These are phyloP conservation scores for Micronycteris hirsuta DNA, from an alignment of 2,113 vertebrate species.

Conservation along the genomic window DNA sequence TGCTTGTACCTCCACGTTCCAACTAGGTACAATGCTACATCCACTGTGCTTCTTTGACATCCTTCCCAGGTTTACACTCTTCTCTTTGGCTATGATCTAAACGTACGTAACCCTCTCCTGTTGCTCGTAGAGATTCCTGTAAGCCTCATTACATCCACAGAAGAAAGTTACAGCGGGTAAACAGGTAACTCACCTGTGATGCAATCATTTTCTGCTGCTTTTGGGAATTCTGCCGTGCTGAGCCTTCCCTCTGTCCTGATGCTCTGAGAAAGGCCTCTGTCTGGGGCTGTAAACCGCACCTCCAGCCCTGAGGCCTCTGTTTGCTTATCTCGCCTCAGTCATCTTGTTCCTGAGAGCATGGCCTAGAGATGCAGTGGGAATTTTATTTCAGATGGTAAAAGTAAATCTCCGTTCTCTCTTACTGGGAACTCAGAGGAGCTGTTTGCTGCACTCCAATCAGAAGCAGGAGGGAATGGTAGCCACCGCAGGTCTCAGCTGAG, in stretches of 20 bases:
- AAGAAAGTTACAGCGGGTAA: neutral
- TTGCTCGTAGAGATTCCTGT: neutral
- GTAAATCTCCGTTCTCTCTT: neutral
- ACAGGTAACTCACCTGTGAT: conserved; percentile 30
- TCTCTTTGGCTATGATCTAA: neutral
- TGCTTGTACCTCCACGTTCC: neutral
- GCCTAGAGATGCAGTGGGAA: conserved; percentile 2
- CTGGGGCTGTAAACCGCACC: neutral
- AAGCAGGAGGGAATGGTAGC: neutral
- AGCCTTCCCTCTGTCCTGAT: neutral
- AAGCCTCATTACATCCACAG: neutral
- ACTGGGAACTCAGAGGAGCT: neutral
- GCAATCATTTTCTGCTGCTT: conserved; percentile 24
- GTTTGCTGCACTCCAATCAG: neutral
- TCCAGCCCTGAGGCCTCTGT: neutral
- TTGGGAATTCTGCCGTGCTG: neutral
- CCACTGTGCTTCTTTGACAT: neutral
- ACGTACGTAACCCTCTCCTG: neutral
- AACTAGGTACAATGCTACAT: neutral
- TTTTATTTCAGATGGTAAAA: neutral
- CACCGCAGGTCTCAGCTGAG: neutral
- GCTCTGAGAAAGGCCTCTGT: neutral
- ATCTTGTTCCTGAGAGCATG: neutral
- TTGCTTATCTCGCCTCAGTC: neutral
- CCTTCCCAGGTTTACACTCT: neutral